A percentile compares a stretch with the other conserved stretches of the same genome.
These are phyloP conservation scores for Goniozus legneri DNA, from an alignment of 1,140 invertebrate species.

Conservation along the genomic window DNA sequence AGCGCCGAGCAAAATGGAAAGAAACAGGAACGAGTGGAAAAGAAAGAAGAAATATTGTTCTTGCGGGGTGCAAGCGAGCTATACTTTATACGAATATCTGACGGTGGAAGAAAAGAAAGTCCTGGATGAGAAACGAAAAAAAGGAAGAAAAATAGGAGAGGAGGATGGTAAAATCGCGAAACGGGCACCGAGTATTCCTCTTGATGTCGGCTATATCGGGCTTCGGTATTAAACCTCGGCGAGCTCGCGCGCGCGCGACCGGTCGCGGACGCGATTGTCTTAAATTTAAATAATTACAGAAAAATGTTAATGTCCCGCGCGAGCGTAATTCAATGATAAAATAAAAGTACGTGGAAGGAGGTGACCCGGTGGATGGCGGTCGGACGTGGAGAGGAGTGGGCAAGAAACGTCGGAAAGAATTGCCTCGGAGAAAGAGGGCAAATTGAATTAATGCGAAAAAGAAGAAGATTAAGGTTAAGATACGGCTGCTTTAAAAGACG, in stretches of 20 bases:
- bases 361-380: not conserved
- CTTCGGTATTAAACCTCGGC: slow-evolving; percentile 20
- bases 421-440: slow-evolving; percentile 14
- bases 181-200: too few species aligned
- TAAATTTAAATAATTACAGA: slow-evolving; percentile 47
- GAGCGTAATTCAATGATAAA: slow-evolving; percentile 42
- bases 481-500: slow-evolving; percentile 20
- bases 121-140: not conserved
- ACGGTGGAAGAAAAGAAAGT: not conserved
- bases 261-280: slow-evolving; percentile 34
- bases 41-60: not conserved
- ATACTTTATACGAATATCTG: not conserved
- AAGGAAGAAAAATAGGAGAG: not conserved
- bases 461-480: slow-evolving; percentile 30
- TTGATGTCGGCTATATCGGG: too few species aligned
- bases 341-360: slow-evolving; percentile 22
- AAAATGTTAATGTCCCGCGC: slow-evolving; percentile 41
- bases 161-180: too few species aligned
- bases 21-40: not conserved
- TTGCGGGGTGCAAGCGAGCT: too few species aligned
- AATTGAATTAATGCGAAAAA: slow-evolving; percentile 38
- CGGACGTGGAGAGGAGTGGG: not conserved
- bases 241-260: slow-evolving; percentile 14
- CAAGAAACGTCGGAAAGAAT: slow-evolving; percentile 8
- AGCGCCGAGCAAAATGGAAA: not conserved